Conservation (phyloP, 2,888 invertebrate genomes). For the Drosophila kambysellisi region DNA sequence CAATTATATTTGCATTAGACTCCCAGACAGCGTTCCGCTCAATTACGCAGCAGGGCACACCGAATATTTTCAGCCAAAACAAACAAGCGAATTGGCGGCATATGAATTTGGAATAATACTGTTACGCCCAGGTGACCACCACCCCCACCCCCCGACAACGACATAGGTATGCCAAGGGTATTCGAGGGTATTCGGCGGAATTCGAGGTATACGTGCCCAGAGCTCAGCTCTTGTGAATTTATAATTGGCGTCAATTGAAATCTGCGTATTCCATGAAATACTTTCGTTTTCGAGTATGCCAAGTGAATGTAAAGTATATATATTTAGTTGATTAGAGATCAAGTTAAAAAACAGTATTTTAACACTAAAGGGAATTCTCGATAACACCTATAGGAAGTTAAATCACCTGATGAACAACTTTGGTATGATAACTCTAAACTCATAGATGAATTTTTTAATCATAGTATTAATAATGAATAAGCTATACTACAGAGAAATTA, state of each 20-base stretch:
- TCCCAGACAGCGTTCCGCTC: slow-evolving; percentile 10
- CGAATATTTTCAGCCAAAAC: slow-evolving; percentile 39
- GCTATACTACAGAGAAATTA: neutral
- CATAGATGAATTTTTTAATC: neutral
- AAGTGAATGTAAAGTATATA: neutral
- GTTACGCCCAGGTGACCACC: slow-evolving; percentile 60
- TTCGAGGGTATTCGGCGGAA: slow-evolving; percentile 12
- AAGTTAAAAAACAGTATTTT: neutral
- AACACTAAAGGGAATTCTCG: neutral
- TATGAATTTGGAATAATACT: slow-evolving; percentile 53
- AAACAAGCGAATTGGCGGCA: slow-evolving; percentile 58
- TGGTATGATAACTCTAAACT: neutral
- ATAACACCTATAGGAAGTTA: neutral
- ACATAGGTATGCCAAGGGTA: slow-evolving; percentile 34
- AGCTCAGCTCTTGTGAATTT: slow-evolving; percentile 39
- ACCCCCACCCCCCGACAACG: neutral
- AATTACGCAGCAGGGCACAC: slow-evolving; percentile 63
- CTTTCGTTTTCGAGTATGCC: slow-evolving; percentile 49
- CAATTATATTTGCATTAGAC: slow-evolving; percentile 9
- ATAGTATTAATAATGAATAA: neutral
- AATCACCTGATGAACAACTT: neutral
- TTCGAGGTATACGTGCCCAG: slow-evolving; percentile 43
- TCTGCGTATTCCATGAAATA: slow-evolving; percentile 24
- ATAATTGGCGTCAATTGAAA: slow-evolving; percentile 26
- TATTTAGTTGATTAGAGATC: neutral